Evolutionary conservation across 2,113 vertebrate genomes (phyloP).

Genomic region (Pangasianodon gigas): DNA sequence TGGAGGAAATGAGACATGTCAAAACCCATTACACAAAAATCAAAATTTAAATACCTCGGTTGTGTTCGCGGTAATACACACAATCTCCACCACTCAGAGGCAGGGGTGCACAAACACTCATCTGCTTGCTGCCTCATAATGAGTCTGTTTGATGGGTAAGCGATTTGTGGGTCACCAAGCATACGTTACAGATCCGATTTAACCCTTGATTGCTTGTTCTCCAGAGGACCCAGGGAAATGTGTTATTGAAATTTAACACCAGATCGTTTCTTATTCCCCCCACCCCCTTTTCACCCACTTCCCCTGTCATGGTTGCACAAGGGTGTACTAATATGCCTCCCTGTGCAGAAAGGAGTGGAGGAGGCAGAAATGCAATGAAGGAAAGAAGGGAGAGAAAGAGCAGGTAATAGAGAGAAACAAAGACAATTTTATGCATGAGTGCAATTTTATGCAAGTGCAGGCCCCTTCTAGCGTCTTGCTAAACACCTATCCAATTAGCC

Average conservation of each 20-base stretch:
- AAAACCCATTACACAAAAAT: slow-evolving; percentile 99
- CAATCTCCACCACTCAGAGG: slow-evolving; percentile 91
- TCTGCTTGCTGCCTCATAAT: slow-evolving; percentile 94
- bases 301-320: slow-evolving; percentile 73
- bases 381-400: slow-evolving; percentile 37
- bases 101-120: slow-evolving; percentile 91
- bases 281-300: not conserved
- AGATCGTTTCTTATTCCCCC: slow-evolving; percentile 73
- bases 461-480: slow-evolving; percentile 74
- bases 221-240: slow-evolving; percentile 79
- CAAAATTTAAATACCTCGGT: slow-evolving; percentile 99
- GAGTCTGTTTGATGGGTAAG: slow-evolving; percentile 98
- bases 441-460: slow-evolving; percentile 61
- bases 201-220: slow-evolving; percentile 96
- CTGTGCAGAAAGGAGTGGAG: slow-evolving; percentile 64
- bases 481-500: slow-evolving; percentile 81
- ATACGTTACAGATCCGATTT: slow-evolving; percentile 98
- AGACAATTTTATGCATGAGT: slow-evolving; percentile 73
- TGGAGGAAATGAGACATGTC: slow-evolving; percentile 99
- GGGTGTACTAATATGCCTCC: slow-evolving; percentile 73
- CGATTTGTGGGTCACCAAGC: slow-evolving; percentile 95
- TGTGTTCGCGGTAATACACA: slow-evolving; percentile 87
- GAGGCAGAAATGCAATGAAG: slow-evolving; percentile 50
- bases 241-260: slow-evolving; percentile 88
- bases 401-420: slow-evolving; percentile 69